Percentiles rank a stretch among this genome's conserved stretches.
Conservation (phyloP, 2,797 vertebrate species). For the Catostomus latipinnis region DNA sequence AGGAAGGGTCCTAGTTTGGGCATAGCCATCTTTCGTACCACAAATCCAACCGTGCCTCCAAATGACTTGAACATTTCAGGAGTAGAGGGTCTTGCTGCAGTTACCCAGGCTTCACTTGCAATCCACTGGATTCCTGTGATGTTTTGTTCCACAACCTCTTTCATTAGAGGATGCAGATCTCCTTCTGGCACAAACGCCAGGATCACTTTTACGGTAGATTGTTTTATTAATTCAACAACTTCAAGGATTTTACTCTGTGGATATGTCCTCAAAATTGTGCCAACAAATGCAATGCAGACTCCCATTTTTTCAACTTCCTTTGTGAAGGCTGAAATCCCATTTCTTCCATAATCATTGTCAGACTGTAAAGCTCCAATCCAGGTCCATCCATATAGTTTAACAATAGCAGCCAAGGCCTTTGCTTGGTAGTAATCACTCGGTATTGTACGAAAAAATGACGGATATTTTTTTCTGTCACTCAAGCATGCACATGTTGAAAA, state of each 20-base stretch:
- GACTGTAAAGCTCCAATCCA: conserved; percentile 81
- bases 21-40: conserved; percentile 75
- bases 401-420: conserved; percentile 77
- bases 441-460: conserved; percentile 81
- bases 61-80: conserved; percentile 74
- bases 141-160: conserved; percentile 76
- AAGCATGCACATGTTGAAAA: conserved; percentile 83
- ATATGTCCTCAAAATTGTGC: conserved; percentile 72
- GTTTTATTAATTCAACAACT: conserved; percentile 74
- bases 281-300: conserved; percentile 79
- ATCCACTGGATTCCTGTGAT: conserved; percentile 83
- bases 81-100: conserved; percentile 72
- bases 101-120: conserved; percentile 81
- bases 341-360: conserved; percentile 79
- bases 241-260: conserved; percentile 67
- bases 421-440: conserved; percentile 81
- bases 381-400: conserved; percentile 78
- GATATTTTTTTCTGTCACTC: conserved; percentile 77
- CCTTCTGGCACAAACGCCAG: conserved; percentile 77
- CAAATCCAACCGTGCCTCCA: conserved; percentile 78
- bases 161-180: conserved; percentile 77
- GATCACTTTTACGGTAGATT: conserved; percentile 76
- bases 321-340: conserved; percentile 74
- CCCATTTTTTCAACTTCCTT: conserved; percentile 74
- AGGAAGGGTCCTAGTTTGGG: conserved; percentile 74